Evolutionary conservation across 2,797 vertebrate genomes (phyloP).

Genomic region (Hippoglossus hippoglossus): DNA sequence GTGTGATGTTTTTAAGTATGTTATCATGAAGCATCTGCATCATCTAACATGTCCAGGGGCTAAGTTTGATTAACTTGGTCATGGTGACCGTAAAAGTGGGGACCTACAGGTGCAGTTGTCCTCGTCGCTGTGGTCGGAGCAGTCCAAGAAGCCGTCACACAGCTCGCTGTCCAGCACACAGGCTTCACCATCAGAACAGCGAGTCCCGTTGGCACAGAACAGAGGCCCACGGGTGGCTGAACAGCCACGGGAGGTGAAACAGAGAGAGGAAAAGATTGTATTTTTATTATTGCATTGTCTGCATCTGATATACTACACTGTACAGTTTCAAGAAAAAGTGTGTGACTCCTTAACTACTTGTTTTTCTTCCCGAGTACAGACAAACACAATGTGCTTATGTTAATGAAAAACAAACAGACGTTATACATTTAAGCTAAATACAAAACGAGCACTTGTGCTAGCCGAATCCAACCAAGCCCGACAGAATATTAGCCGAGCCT

Average conservation of each 20-base stretch:
- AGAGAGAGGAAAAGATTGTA: background rate
- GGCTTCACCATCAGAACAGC: conserved; percentile 90
- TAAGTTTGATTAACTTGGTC: too few species aligned
- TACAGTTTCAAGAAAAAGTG: background rate
- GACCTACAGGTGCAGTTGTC: conserved; percentile 89
- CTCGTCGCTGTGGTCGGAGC: conserved; percentile 94
- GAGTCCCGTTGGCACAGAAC: conserved; percentile 85
- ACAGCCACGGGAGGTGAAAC: background rate
- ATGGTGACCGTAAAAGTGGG: background rate
- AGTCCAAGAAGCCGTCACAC: conserved; percentile 95
- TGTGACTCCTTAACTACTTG: too few species aligned
- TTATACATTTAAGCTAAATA: too few species aligned
- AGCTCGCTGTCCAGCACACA: conserved; percentile 88
- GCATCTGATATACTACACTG: background rate
- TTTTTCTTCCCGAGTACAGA: too few species aligned
- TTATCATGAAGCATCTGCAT: too few species aligned
- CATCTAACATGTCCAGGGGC: too few species aligned
- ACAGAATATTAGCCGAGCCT: too few species aligned
- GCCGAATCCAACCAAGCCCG: too few species aligned
- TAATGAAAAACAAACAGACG: too few species aligned
- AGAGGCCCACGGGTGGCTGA: conserved; percentile 90
- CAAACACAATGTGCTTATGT: background rate
- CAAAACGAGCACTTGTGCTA: too few species aligned
- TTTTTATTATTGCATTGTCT: background rate
- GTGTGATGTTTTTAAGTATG: too few species aligned